Evolutionary conservation across 1,140 invertebrate genomes (phyloP).

Genomic region (Gryon sp.): DNA sequence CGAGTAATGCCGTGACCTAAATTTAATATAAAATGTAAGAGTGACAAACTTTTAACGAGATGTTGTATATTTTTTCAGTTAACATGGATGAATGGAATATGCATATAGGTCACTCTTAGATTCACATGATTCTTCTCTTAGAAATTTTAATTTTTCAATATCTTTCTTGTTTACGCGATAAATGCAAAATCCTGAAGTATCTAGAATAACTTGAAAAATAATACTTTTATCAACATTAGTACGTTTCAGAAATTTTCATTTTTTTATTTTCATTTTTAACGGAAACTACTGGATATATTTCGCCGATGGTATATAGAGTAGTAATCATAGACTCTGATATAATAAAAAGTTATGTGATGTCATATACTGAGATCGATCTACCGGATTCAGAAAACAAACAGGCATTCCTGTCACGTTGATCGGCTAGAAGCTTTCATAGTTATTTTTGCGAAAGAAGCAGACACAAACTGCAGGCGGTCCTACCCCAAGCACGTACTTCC

Average conservation of each 20-base stretch:
- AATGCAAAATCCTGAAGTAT: no score
- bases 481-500: slow-evolving; percentile 41
- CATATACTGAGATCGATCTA: slow-evolving; percentile 40
- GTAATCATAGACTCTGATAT: neutral
- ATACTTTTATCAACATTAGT: no score
- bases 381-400: slow-evolving; percentile 30
- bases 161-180: no score
- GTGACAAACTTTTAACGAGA: slow-evolving; percentile 47
- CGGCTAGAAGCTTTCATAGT: slow-evolving; percentile 48
- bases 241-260: no score
- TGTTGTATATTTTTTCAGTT: slow-evolving; percentile 26
- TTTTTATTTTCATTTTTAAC: no score
- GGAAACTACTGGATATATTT: no score
- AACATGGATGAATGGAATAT: slow-evolving; percentile 25
- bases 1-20: slow-evolving; percentile 30
- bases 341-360: slow-evolving; percentile 29
- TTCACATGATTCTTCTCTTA: slow-evolving; percentile 19
- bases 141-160: neutral
- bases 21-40: slow-evolving; percentile 16
- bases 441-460: slow-evolving; percentile 48
- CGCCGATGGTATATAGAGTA: no score
- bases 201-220: no score
- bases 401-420: slow-evolving; percentile 54
- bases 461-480: slow-evolving; percentile 36
- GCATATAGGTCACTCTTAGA: slow-evolving; percentile 28